Percentiles rank a stretch among this genome's conserved stretches.
These are phyloP conservation scores for Falcaria lacertinaria DNA, from an alignment of 2,888 invertebrate genomes.

Conservation along the genomic window DNA sequence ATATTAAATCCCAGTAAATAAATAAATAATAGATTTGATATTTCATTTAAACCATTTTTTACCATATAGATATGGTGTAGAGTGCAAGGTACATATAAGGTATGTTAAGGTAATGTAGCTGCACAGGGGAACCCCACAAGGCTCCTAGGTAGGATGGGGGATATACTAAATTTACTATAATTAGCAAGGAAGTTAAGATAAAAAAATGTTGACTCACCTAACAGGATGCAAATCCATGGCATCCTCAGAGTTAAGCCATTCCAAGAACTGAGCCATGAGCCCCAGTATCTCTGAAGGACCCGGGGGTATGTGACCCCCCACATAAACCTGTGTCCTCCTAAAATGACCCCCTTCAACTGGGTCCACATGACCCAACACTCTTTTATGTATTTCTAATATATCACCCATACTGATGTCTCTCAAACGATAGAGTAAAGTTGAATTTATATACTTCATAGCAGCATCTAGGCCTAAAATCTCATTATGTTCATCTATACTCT, in stretches of 20 bases:
- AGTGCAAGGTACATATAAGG: too few relatives aligned
- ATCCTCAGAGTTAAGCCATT: slow-evolving; percentile 95
- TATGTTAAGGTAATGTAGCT: too few relatives aligned
- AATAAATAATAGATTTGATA: too few relatives aligned
- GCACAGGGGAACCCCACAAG: too few relatives aligned
- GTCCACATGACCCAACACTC: slow-evolving; percentile 97
- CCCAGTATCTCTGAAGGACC: slow-evolving; percentile 88
- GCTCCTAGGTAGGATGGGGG: too few relatives aligned
- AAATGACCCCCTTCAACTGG: slow-evolving; percentile 94
- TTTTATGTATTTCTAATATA: slow-evolving; percentile 93
- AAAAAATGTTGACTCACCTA: slow-evolving; percentile 63
- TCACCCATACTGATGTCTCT: slow-evolving; percentile 90
- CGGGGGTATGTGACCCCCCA: slow-evolving; percentile 97
- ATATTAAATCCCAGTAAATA: too few relatives aligned
- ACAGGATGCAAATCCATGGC: slow-evolving; percentile 93
- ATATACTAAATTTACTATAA: too few relatives aligned
- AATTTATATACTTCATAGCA: slow-evolving; percentile 95
- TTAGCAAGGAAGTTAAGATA: background rate
- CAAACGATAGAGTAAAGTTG: slow-evolving; percentile 88
- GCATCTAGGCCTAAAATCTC: slow-evolving; percentile 96
- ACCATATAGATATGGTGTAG: too few relatives aligned
- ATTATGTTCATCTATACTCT: slow-evolving; percentile 97
- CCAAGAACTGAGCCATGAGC: slow-evolving; percentile 93
- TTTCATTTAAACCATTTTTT: too few relatives aligned
- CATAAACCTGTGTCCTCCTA: slow-evolving; percentile 93